Evolutionary conservation across 2,113 vertebrate genomes (phyloP).

Genomic region (Pelusios castaneus): DNA sequence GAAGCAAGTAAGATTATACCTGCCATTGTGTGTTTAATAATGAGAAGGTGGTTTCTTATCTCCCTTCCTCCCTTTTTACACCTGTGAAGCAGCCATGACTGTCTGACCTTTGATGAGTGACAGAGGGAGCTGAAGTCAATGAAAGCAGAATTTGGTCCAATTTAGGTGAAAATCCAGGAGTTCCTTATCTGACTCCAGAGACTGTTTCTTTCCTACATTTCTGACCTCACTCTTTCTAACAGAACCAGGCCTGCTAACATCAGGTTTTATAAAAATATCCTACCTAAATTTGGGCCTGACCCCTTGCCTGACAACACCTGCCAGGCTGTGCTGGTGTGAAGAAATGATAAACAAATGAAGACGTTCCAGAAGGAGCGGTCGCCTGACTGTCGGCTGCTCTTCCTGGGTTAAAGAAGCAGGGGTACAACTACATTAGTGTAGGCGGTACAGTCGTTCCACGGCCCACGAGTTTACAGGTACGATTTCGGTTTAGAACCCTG

Average conservation of each 20-base stretch:
- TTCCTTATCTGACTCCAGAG: not conserved
- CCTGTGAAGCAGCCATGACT: not conserved
- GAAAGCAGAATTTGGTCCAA: not conserved
- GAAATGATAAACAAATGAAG: not conserved
- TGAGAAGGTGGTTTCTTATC: not conserved
- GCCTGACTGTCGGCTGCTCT: not conserved
- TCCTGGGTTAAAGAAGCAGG: not conserved
- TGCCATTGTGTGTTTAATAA: not conserved
- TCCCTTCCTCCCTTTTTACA: not conserved
- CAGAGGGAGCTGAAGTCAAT: not conserved
- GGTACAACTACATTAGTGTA: not conserved
- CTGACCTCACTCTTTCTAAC: not conserved
- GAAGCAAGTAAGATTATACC: not conserved
- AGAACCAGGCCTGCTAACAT: not conserved
- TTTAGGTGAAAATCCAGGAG: conserved; percentile 21
- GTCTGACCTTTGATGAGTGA: not conserved
- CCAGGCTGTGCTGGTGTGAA: not conserved
- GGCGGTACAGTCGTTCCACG: not conserved
- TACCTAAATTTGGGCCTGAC: not conserved
- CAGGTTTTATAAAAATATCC: not conserved
- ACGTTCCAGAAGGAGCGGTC: not conserved
- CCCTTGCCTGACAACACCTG: not conserved
- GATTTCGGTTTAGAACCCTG: not conserved
- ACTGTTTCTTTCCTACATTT: not conserved
- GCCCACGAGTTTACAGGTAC: not conserved